Base-by-base conservation (phyloP, 2,113 vertebrate species). In the Chamaea fasciata region DNA sequence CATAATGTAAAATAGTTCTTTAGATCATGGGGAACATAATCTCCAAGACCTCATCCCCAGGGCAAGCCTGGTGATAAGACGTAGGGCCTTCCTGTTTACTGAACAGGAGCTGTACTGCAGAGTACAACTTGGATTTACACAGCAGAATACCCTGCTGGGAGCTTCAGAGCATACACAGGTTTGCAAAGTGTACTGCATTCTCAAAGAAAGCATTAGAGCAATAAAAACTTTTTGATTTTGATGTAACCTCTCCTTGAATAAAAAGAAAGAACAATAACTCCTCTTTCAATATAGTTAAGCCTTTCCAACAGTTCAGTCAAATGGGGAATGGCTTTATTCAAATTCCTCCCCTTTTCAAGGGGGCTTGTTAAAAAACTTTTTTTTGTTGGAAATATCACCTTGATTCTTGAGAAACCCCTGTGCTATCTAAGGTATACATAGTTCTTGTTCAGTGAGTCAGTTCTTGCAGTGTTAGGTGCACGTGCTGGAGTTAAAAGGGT, bases 51-150 rank as follows among this genome's bases (percentile, higher is more conserved):
- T 83, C 7, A 2, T 73, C 67, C 76, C 33, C 1, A 1, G 24
- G 6, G 2, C 50, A 56, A 87, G 27, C 23, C 39, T 78, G n/a
- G 3, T 53, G 23, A n/a, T 47, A 79, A 80, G 50, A 85, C 10
- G 15, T 4, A 83, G 27, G 13, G 16, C 33, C 24, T 75, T 89
- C 6, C 20, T 60, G 13, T 52, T 67, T 60, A 46, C n/a, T 10
- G 3, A 33, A 31, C 19, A 64, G 30, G 39, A 89, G 8, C 59
- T 59, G 15, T 71, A 52, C 20, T 0, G 0, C 24, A 53, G 57
- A 30, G 22, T 16, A n/a, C 28, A 56, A 71, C 27, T 14, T 26
- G 33, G 31, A 65, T 73, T 71, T 60, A n/a, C 6, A 3, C n/a
- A 49, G 37, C 41, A 87, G 41, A 85, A 44, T 27, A 47, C 0